Evolutionary conservation across 2,888 invertebrate species (phyloP).

Genomic region (Cyclophora albipunctata): DNA sequence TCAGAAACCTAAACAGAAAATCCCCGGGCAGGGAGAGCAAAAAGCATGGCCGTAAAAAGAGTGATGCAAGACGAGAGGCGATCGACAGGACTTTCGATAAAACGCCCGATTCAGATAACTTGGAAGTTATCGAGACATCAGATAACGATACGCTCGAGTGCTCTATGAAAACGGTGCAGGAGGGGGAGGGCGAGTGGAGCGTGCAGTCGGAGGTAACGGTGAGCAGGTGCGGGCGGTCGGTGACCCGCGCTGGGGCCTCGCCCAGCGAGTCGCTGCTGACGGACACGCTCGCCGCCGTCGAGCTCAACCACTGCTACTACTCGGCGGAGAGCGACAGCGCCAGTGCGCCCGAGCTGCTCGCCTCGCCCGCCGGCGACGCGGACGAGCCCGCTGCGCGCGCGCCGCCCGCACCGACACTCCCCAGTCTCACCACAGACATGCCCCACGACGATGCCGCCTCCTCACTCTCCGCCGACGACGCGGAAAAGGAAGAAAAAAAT

Average conservation of each 20-base stretch:
- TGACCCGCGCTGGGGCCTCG: constrained; percentile 60
- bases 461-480: constrained; percentile 39
- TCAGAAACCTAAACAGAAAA: constrained; percentile 66
- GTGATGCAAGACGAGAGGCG: constrained; percentile 49
- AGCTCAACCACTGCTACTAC: constrained; percentile 78
- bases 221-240: constrained; percentile 66
- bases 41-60: constrained; percentile 61
- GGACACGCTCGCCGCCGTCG: constrained; percentile 79
- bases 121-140: constrained; percentile 58
- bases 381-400: constrained; percentile 38
- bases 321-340: constrained; percentile 75
- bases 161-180: constrained; percentile 50
- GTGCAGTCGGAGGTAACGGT: constrained; percentile 65
- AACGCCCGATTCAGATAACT: constrained; percentile 68
- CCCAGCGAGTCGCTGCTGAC: constrained; percentile 75
- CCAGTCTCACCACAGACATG: constrained; percentile 38
- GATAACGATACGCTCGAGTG: constrained; percentile 70
- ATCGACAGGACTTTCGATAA: constrained; percentile 59
- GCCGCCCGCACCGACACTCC: constrained; percentile 24
- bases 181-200: constrained; percentile 45
- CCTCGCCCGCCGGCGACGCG: constrained; percentile 50
- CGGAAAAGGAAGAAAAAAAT: constrained; percentile 58
- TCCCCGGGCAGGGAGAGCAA: constrained; percentile 57
- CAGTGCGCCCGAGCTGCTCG: constrained; percentile 46
- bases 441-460: constrained; percentile 56